These are phyloP conservation scores for Cyprinella venusta DNA, from an alignment of 2,797 vertebrate genomes.

Conservation along the genomic window DNA sequence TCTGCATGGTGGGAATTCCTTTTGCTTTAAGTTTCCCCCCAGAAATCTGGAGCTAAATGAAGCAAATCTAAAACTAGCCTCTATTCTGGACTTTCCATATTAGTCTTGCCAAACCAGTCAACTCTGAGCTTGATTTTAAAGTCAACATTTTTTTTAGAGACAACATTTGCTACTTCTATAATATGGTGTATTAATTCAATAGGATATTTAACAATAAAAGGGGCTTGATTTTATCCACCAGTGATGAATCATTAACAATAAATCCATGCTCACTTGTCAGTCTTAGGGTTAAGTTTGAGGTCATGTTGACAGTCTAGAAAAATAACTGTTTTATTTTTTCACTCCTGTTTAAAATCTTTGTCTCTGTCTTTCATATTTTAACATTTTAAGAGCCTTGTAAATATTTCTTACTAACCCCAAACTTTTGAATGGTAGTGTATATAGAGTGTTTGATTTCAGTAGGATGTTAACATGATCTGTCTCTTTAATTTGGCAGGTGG, in stretches of 20 bases:
- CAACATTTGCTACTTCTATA: neutral
- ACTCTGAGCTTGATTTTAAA: slow-evolving; percentile 39
- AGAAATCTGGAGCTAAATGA: slow-evolving; percentile 65
- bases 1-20: slow-evolving; percentile 75
- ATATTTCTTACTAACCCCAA: neutral
- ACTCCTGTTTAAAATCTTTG: neutral
- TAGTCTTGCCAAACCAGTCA: slow-evolving; percentile 61
- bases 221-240: neutral
- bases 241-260: neutral
- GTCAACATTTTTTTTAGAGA: no score
- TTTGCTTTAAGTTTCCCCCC: slow-evolving; percentile 67
- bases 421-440: neutral
- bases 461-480: slow-evolving; percentile 30
- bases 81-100: slow-evolving; percentile 64
- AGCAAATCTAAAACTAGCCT: slow-evolving; percentile 66
- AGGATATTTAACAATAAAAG: neutral
- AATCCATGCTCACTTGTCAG: neutral
- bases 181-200: slow-evolving; percentile 30
- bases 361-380: neutral
- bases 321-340: neutral
- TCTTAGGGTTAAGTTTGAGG: neutral
- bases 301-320: neutral
- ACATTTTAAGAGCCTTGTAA: neutral
- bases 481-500: slow-evolving; percentile 82
- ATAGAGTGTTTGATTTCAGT: slow-evolving; percentile 45